Evolutionary conservation across 2,113 vertebrate genomes (phyloP).

Genomic region (Brachyhypopomus occidentalis): DNA sequence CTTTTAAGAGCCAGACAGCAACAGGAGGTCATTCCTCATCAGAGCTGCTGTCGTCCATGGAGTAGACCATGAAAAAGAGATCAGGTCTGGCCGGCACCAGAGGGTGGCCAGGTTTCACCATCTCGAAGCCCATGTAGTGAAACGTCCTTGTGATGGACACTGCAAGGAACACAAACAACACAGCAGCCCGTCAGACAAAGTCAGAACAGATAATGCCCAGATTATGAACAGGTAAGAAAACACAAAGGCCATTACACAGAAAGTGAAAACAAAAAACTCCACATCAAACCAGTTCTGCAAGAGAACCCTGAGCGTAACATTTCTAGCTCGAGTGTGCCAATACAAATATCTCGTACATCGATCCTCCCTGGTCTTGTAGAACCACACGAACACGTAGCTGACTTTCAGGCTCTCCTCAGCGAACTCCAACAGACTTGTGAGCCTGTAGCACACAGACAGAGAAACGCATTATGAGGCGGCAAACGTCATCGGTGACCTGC

Average conservation of each 20-base stretch:
- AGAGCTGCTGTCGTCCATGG: conserved; percentile 89
- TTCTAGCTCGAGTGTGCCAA: neutral
- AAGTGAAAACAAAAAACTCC: neutral
- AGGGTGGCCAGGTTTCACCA: conserved; percentile 91
- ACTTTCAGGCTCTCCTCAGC: conserved; percentile 97
- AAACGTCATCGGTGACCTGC: conserved; percentile 65
- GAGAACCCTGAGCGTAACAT: neutral
- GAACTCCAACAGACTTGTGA: conserved; percentile 90
- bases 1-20: conserved; percentile 3
- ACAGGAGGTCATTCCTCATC: conserved; percentile 83
- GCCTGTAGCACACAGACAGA: conserved; percentile 73
- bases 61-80: conserved; percentile 95
- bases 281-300: neutral
- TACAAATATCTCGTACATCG: conserved; percentile 78
- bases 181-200: neutral
- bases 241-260: neutral
- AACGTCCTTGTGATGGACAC: conserved; percentile 94
- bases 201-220: neutral
- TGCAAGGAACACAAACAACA: conserved; percentile 62
- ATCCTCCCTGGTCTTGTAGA: conserved; percentile 93
- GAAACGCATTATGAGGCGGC: conserved; percentile 46
- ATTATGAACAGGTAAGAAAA: too few relatives aligned
- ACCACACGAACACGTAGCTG: conserved; percentile 92
- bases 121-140: conserved; percentile 96
- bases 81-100: conserved; percentile 86